These are phyloP conservation scores for Anastrepha obliqua DNA, from an alignment of 1,140 invertebrate species.

Conservation along the genomic window DNA sequence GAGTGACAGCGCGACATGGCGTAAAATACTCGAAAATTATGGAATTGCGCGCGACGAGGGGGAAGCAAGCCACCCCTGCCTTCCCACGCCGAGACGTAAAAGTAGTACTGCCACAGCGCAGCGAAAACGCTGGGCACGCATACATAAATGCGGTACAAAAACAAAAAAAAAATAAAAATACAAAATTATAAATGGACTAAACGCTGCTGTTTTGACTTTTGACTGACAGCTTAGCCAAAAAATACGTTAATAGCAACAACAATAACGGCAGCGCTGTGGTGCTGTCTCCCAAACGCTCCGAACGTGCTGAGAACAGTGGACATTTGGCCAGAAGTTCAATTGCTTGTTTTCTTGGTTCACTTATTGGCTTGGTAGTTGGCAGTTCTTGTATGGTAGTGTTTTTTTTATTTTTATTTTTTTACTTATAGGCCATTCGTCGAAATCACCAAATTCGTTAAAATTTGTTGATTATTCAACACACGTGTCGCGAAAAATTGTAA, in stretches of 20 bases:
- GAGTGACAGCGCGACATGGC: conserved; percentile 28
- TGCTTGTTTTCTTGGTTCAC: not conserved
- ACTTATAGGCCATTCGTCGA: not conserved
- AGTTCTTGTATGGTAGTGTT: not conserved
- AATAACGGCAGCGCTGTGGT: not conserved
- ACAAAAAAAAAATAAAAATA: not conserved
- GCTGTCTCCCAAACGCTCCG: not conserved
- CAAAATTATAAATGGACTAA: conserved; percentile 33
- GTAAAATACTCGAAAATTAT: conserved; percentile 30
- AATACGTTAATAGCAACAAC: not conserved
- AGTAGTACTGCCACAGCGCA: not conserved
- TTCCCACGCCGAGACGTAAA: not conserved
- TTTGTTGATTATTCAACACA: conserved; percentile 32
- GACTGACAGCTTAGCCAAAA: conserved; percentile 40
- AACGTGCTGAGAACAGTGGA: conserved; percentile 43
- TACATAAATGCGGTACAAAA: not conserved
- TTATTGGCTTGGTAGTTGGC: not conserved
- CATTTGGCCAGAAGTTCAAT: not conserved
- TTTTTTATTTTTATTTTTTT: not conserved
- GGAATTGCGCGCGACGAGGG: not conserved
- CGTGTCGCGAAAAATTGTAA: conserved; percentile 43
- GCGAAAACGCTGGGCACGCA: not conserved
- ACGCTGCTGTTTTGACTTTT: conserved; percentile 2
- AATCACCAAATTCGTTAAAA: conserved; percentile 40
- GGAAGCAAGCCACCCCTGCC: not conserved